These are phyloP conservation scores for Coecobrya sp. DNA, from an alignment of 2,888 invertebrate species.

Conservation along the genomic window DNA sequence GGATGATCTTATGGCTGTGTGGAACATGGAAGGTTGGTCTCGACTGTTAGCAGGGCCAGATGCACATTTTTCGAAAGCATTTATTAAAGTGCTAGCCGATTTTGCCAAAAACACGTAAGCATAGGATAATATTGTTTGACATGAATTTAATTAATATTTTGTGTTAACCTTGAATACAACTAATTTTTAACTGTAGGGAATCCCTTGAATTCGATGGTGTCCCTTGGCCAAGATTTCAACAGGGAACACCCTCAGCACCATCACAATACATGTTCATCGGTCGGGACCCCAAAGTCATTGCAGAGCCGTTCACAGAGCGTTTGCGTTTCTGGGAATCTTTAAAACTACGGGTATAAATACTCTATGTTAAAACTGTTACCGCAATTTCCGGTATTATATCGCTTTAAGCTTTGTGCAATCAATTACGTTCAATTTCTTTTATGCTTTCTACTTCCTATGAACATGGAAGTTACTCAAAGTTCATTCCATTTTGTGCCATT, in stretches of 20 bases:
- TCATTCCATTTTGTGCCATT: background rate
- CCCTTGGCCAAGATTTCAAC: conserved; percentile 36
- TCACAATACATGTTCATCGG: conserved; percentile 66
- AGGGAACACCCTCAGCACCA: background rate
- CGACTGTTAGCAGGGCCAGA: conserved; percentile 25
- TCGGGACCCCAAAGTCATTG: conserved; percentile 43
- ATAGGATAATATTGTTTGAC: background rate
- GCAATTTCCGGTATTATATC: no score
- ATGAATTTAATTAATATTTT: background rate
- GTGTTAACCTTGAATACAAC: background rate
- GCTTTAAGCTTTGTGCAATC: no score
- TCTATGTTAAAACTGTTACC: no score
- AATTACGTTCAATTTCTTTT: no score
- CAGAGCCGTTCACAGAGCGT: conserved; percentile 60
- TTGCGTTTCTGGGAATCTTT: conserved; percentile 64
- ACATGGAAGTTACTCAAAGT: background rate
- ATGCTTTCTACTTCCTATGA: no score
- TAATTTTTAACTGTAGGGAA: conserved; percentile 19
- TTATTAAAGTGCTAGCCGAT: conserved; percentile 64
- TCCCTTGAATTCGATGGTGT: conserved; percentile 57
- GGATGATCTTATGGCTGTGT: conserved; percentile 65
- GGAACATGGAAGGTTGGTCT: conserved; percentile 52
- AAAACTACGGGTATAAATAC: background rate
- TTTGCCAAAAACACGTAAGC: conserved; percentile 75
- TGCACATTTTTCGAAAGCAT: conserved; percentile 68